Evolutionary conservation across 1,140 invertebrate genomes (phyloP).

Genomic region (Lysiphlebus fabarum): DNA sequence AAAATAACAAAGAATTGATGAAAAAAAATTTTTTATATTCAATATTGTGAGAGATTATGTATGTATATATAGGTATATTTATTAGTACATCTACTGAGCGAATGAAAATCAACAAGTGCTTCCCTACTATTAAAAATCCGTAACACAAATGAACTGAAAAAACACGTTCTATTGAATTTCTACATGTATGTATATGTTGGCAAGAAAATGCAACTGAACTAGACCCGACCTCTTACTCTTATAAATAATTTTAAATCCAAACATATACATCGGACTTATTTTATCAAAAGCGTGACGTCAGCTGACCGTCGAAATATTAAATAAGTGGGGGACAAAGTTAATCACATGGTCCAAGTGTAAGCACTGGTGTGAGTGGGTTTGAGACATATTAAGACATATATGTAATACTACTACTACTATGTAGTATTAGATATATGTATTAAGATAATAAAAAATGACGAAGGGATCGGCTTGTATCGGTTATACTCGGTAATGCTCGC

Average conservation of each 20-base stretch:
- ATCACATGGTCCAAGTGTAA: slow-evolving; percentile 25
- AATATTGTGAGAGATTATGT: too few species aligned
- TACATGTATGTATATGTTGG: slow-evolving; percentile 7
- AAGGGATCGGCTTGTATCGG: slow-evolving; percentile 28
- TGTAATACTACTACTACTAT: too few species aligned
- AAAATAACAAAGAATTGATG: not conserved
- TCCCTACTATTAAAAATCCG: slow-evolving; percentile 6
- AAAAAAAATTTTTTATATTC: not conserved
- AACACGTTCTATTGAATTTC: not conserved
- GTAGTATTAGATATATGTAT: too few species aligned
- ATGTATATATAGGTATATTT: too few species aligned
- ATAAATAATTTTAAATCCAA: too few species aligned
- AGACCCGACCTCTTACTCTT: too few species aligned
- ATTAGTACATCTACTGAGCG: not conserved
- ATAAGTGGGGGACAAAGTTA: slow-evolving; percentile 16
- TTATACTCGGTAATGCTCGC: slow-evolving; percentile 30
- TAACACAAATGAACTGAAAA: too few species aligned
- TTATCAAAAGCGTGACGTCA: slow-evolving; percentile 36
- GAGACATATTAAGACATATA: too few species aligned
- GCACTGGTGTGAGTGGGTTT: too few species aligned
- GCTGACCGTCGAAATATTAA: slow-evolving; percentile 20
- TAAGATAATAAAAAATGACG: slow-evolving; percentile 23
- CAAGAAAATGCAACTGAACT: not conserved
- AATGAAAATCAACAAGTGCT: slow-evolving; percentile 51
- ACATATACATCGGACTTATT: too few species aligned